Evolutionary conservation across 2,888 invertebrate species (phyloP).

Genomic region (Agonopterix alstromeriana): DNA sequence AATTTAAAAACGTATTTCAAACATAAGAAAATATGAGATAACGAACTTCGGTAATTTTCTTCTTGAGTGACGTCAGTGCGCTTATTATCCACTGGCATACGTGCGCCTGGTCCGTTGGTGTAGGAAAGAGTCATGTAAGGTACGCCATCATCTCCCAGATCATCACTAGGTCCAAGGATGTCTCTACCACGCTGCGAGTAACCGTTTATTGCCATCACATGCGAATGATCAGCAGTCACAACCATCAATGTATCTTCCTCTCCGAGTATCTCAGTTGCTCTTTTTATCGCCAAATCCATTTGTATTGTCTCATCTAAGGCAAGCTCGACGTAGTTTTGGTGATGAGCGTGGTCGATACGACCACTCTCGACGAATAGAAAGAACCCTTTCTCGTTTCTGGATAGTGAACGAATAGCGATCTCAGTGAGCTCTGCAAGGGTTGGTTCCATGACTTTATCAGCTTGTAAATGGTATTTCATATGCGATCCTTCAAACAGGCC

Average conservation of each 20-base stretch:
- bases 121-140: too few relatives aligned
- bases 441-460: constrained; percentile 44
- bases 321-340: constrained; percentile 71
- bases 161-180: constrained; percentile 52
- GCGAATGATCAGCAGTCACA: constrained; percentile 87
- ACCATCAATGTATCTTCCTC: constrained; percentile 84
- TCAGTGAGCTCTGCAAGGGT: constrained; percentile 66
- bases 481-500: constrained; percentile 81
- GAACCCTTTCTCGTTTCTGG: constrained; percentile 80
- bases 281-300: constrained; percentile 69
- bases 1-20: too few relatives aligned
- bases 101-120: too few relatives aligned
- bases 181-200: constrained; percentile 77
- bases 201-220: constrained; percentile 82
- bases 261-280: constrained; percentile 23
- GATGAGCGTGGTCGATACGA: constrained; percentile 82
- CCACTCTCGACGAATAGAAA: constrained; percentile 87
- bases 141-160: constrained; percentile 26
- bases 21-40: too few relatives aligned
- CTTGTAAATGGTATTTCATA: constrained; percentile 80
- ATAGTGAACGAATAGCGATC: constrained; percentile 82
- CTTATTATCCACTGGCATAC: too few relatives aligned
- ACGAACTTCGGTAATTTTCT: too few relatives aligned
- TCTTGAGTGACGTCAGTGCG: too few relatives aligned
- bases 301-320: constrained; percentile 83